Base-by-base conservation (phyloP, 23 tunicate species). In the Botrylloides violaceus region DNA sequence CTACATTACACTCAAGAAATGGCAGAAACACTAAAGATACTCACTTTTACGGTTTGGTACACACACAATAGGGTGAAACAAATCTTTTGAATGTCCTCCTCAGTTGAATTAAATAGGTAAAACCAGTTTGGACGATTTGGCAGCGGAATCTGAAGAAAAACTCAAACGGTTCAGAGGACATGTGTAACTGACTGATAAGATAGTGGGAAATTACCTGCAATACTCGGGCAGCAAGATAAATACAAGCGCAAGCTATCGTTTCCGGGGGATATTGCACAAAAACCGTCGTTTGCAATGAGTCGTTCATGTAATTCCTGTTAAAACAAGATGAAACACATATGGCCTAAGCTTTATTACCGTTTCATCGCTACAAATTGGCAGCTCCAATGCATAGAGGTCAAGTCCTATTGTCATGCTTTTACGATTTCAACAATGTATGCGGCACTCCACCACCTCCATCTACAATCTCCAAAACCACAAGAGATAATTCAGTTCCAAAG, bases 211-310 rank as follows among this genome's bases (percentile, higher is more conserved):
- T 15, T 32, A 91, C 86, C 47, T 91, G 64, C 27, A 94, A 58
- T 18, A 94, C 84, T 27, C 95, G 37, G 12, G 95, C 95, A 29
- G 99, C 99, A n/a, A 94, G 61, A 55, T 81, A 86, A 21, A 94
- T 86, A 36, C 99, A 94, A 43, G 99, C 99, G 74, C 99, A 94
- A 2, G 99, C 95, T 31, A 94, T 86, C 20, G 89, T 81, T 74
- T 94, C 99, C 3, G 95, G 84, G 22, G 83, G 23, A 65, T 94
- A 83, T 50, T 74, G 71, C 35, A 88, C 94, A 78, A 94, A 94
- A 1, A 94, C 76, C 6, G 79, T 86, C 18, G 95, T 94, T n/a
- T 86, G 75, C 12, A 94, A 71, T 3, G 99, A 86, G 59, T 94
- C 99, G 55, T 86, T 94, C 99, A 94, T 94, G 68, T 94, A 94